Evolutionary conservation across 2,113 vertebrate genomes (phyloP), one percentile per base, ranked within the genome.

Genomic region (Helogale parvula): DNA sequence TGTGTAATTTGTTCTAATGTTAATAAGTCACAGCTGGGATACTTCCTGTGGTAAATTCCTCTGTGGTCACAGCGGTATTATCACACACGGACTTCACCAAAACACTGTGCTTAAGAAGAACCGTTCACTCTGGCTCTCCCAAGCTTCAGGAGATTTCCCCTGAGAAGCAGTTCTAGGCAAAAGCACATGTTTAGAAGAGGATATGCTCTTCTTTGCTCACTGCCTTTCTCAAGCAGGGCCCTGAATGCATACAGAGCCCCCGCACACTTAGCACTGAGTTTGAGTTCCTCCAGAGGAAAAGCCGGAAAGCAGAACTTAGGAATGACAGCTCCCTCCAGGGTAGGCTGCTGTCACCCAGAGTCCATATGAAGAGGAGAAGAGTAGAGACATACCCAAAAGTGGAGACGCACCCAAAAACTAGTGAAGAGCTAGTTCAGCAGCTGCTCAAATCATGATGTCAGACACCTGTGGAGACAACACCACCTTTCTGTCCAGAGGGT

Each of bases 1-100:
- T 97, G 94, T 96, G 93, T 98, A 98, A 99, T 99, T 98, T 98
- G 97, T 97, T 87, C 98, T 98, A 98, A 99, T 98, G 98, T 97
- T 99, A 99, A 99, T 98, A 97, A 98, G 98, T 97, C 98, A 97
- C 99, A 99, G 98, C 98, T 99, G 99, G 96, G 96, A 90, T 14
- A 71, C 98, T 98, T 99, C 98, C 99, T 98, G 97, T 96, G 97
- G 98, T 94, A 96, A 97, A 98, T 98, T 98, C 98, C 98, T 98
- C 79, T 98, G 98, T 97, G 98, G 98, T 97, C 98, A 96, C 97
- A 95, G 98, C 0, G 65, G 97, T 97, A 98, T 98, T 98, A 97
- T 97, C 98, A 86, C 98, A 98, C 97, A 97, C 38, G 97, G 98
- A 94, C 98, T 96, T 96, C 94, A 88, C 98, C 98, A 93, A 97